Percentiles rank a stretch among this genome's conserved stretches.
phyloP scores from a whole-genome alignment of 2,888 invertebrate genomes.

The Dryomyza anilis region DNA sequence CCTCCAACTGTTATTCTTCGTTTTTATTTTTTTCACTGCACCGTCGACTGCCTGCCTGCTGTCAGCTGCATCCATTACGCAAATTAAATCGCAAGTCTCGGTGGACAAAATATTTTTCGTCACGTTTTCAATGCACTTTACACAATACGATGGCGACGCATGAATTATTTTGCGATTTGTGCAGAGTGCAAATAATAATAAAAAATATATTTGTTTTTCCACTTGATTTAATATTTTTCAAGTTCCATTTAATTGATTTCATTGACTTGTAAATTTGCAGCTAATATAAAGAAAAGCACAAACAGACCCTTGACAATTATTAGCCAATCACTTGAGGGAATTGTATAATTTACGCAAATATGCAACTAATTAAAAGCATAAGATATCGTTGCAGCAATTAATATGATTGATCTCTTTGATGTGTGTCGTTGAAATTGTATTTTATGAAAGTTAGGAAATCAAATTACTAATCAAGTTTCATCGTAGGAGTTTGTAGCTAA shows the following conservation, averaged over 20 bases:
- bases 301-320: too few relatives aligned
- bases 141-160: background rate
- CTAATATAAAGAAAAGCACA: too few relatives aligned
- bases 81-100: conserved; percentile 19
- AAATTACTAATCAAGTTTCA: too few relatives aligned
- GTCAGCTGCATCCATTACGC: conserved; percentile 16
- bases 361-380: too few relatives aligned
- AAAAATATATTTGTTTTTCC: background rate
- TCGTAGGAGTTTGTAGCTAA: too few relatives aligned
- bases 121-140: background rate
- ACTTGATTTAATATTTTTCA: background rate
- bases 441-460: too few relatives aligned
- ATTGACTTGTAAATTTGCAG: background rate
- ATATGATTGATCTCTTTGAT: too few relatives aligned
- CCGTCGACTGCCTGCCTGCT: background rate
- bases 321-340: too few relatives aligned
- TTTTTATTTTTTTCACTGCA: background rate
- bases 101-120: background rate
- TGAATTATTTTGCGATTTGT: background rate
- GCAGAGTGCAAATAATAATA: background rate
- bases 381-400: too few relatives aligned
- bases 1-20: background rate
- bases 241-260: background rate
- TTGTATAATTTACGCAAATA: too few relatives aligned
- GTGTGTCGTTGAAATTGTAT: too few relatives aligned